Conservation (phyloP, 2,113 vertebrate species). For the Platanista minor region DNA sequence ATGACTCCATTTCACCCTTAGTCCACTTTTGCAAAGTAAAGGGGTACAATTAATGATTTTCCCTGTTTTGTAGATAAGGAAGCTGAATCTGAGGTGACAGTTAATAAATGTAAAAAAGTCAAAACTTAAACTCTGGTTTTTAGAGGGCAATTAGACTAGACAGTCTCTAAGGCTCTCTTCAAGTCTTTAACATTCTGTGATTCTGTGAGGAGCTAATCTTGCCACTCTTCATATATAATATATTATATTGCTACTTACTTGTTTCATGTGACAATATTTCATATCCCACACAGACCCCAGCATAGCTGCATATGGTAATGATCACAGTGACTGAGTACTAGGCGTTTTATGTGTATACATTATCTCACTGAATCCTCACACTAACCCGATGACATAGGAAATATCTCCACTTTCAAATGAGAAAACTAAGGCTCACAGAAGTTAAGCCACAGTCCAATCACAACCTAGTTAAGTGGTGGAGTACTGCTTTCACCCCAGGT, state of each 20-base stretch:
- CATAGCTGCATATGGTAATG: background rate
- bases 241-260: background rate
- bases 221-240: background rate
- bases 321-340: background rate
- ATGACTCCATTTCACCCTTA: background rate
- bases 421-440: background rate
- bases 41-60: background rate
- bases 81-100: background rate
- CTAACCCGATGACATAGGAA: background rate
- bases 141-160: background rate
- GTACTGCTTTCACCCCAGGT: background rate
- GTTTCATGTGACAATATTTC: background rate
- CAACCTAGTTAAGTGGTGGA: background rate
- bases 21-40: background rate
- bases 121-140: background rate
- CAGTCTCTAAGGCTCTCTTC: background rate
- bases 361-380: background rate
- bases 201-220: background rate
- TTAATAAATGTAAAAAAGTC: background rate
- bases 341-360: background rate
- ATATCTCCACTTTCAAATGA: background rate
- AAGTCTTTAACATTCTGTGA: background rate
- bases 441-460: background rate
- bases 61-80: background rate
- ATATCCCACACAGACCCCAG: background rate